These are phyloP conservation scores for Thalpophila matura DNA, from an alignment of 2,888 invertebrate species.

Conservation along the genomic window DNA sequence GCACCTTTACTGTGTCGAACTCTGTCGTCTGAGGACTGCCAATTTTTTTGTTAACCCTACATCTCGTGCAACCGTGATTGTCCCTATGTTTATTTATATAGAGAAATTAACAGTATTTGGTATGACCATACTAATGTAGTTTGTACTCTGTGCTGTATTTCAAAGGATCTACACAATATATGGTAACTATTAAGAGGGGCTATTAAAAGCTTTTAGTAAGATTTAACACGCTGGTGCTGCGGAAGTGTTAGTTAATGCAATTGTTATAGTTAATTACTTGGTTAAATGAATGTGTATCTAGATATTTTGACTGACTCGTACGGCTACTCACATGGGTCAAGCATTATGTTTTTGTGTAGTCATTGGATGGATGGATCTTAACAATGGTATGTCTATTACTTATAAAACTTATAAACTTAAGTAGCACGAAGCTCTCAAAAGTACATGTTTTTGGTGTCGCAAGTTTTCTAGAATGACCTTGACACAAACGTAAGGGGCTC, in stretches of 20 bases:
- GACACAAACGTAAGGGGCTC: too few relatives aligned
- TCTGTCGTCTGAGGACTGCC: too few relatives aligned
- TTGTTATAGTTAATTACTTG: background rate
- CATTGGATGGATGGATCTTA: too few relatives aligned
- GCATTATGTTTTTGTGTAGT: too few relatives aligned
- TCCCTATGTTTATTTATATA: conserved; percentile 1
- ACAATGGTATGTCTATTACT: too few relatives aligned
- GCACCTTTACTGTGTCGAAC: too few relatives aligned
- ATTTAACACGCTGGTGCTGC: conserved; percentile 13
- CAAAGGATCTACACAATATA: conserved; percentile 37
- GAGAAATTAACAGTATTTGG: conserved; percentile 4
- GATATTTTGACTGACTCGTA: background rate
- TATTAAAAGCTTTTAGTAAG: conserved; percentile 32
- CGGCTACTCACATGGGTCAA: too few relatives aligned
- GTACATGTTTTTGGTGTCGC: too few relatives aligned
- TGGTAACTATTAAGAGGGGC: conserved; percentile 25
- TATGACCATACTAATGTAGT: background rate
- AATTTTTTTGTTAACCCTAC: too few relatives aligned
- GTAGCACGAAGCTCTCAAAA: too few relatives aligned
- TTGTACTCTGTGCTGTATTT: conserved; percentile 12
- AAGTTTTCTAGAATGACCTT: too few relatives aligned
- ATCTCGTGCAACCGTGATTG: background rate
- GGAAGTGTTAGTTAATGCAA: conserved; percentile 6
- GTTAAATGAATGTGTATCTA: background rate
- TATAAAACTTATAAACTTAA: too few relatives aligned